Base-by-base conservation (phyloP, 2,113 vertebrate genomes). In the Ctenodactylus gundi region DNA sequence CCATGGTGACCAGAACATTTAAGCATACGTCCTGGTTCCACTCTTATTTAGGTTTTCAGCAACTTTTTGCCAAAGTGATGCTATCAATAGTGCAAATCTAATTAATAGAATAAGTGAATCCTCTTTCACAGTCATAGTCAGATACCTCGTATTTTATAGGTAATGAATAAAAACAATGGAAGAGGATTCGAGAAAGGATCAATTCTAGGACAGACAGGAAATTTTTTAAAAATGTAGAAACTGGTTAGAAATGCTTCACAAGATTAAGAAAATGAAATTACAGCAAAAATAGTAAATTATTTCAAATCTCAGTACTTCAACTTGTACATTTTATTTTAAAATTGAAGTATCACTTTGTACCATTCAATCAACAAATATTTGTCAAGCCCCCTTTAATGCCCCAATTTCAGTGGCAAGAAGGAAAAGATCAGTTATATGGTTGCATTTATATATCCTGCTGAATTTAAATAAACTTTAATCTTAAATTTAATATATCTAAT, bases 251-350 rank as follows among this genome's bases (percentile, higher is more conserved):
- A 93, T 81, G 25, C 29, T 72, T 88, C n/a, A 70, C 64, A 60
- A 73, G 23, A 85, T 46, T 73, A 53, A 85, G 55, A 80, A 95
- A 95, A 92, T 92, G 49, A 93, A 95, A 93, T 93, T 96, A 95
- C 1, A 72, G 81, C 53, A 92, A 85, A 87, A 70, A 73, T 86
- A 93, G 58, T 86, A 95, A 90, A 88, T 92, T 94, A 92, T 93
- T 91, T 96, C 82, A 96, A 95, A 94, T 68, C 67, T 13, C 93
- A 95, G 36, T 92, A 77, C 25, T 82, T 94, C 90, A 76, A 91
- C 93, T 67, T 93, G 81, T 94, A 81, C 20, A 58, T 64, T 96
- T 97, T 94, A 85, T 97, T 97, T 92, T 94, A 58, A 91, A 95
- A 77, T n/a, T 80, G 36, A 95, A 92, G 29, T 93, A 81, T 81